A percentile compares a stretch with the other conserved stretches of the same genome.
These are phyloP conservation scores for Epistrophe eligans DNA, from an alignment of 2,888 invertebrate species.

Conservation along the genomic window DNA sequence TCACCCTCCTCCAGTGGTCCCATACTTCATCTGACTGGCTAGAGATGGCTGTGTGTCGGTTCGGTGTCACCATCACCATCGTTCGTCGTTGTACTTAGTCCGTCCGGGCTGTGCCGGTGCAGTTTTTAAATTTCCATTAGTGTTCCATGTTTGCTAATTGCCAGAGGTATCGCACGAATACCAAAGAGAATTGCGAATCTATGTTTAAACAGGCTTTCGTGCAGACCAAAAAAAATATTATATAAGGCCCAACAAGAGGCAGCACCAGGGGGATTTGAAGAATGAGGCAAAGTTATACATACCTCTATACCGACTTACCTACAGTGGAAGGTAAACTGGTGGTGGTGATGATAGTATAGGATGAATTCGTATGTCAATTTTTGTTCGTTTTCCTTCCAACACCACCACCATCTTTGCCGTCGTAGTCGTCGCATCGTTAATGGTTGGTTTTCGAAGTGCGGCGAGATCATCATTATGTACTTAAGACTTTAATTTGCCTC, in stretches of 20 bases:
- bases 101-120: constrained; percentile 36
- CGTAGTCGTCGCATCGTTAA: constrained; percentile 5
- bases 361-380: constrained; percentile 47
- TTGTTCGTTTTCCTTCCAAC: neutral
- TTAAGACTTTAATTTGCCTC: constrained; percentile 67
- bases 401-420: neutral
- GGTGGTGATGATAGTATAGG: neutral
- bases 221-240: constrained; percentile 43
- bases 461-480: constrained; percentile 66
- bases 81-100: neutral
- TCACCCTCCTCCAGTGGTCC: neutral
- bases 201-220: constrained; percentile 58
- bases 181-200: constrained; percentile 72
- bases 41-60: neutral
- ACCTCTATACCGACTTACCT: neutral
- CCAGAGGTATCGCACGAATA: constrained; percentile 73
- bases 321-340: neutral
- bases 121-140: constrained; percentile 76
- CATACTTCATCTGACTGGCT: constrained; percentile 2
- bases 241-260: constrained; percentile 33
- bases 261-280: constrained; percentile 10
- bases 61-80: constrained; percentile 8
- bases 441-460: constrained; percentile 40
- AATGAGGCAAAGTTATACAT: neutral
- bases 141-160: constrained; percentile 75